Evolutionary conservation across 2,888 invertebrate species (phyloP).

Genomic region (Cybosia mesomella): DNA sequence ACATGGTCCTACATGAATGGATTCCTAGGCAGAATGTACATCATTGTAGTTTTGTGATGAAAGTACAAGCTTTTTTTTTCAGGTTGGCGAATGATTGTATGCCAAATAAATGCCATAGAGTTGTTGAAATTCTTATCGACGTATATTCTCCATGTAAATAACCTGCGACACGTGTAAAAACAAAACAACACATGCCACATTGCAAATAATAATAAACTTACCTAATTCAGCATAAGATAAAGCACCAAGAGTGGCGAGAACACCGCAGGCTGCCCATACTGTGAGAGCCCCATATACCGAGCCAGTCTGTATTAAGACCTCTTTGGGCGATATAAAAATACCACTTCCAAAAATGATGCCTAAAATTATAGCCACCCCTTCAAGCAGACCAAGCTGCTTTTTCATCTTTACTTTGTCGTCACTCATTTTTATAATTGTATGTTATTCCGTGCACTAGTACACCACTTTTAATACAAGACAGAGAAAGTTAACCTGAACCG

Average conservation of each 20-base stretch:
- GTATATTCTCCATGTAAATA: conserved; percentile 1
- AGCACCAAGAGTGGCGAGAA: conserved; percentile 97
- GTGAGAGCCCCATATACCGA: conserved; percentile 95
- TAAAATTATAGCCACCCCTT: conserved; percentile 97
- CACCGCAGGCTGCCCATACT: conserved; percentile 95
- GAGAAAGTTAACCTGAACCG: conserved; percentile 28
- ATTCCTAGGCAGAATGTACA: background rate
- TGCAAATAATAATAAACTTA: conserved; percentile 49
- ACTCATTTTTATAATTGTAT: conserved; percentile 59
- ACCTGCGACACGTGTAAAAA: background rate
- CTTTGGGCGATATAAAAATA: conserved; percentile 98
- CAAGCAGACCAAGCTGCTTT: conserved; percentile 95
- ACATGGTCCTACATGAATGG: background rate
- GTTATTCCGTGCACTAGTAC: background rate
- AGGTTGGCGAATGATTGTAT: too few species aligned
- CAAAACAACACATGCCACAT: background rate
- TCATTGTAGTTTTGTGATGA: background rate
- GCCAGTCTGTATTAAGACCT: conserved; percentile 95
- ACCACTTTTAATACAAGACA: conserved; percentile 5
- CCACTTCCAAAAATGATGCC: conserved; percentile 98
- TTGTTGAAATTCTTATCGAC: background rate
- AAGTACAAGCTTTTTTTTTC: background rate
- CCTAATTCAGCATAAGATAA: conserved; percentile 98
- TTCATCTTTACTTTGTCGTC: conserved; percentile 92
- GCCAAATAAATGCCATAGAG: too few species aligned